Conservation (phyloP, 2,888 invertebrate species). For the Xylota segnis region DNA sequence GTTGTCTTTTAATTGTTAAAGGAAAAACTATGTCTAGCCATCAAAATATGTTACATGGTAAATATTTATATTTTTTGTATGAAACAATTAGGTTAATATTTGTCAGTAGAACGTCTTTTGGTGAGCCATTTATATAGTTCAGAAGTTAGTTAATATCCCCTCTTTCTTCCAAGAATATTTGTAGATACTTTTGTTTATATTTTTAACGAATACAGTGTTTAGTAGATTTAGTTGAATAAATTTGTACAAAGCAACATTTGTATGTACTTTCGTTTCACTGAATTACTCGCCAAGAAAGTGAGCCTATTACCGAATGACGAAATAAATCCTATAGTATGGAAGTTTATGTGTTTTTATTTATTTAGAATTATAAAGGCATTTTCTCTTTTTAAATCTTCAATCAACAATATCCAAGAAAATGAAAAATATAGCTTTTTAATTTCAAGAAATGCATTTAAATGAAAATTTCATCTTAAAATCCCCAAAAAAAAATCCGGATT, state of each 20-base stretch:
- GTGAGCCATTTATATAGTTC: background rate
- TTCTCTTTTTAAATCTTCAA: background rate
- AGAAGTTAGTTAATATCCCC: background rate
- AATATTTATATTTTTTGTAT: constrained; percentile 8
- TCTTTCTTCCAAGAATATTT: no score
- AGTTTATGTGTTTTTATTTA: background rate
- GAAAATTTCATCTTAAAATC: background rate
- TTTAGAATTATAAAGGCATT: background rate
- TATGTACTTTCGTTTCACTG: background rate
- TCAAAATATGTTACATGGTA: constrained; percentile 9
- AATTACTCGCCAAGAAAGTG: background rate
- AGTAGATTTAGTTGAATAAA: constrained; percentile 44
- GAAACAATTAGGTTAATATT: constrained; percentile 22
- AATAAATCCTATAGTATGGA: background rate
- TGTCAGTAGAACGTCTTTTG: constrained; percentile 42
- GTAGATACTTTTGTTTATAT: background rate
- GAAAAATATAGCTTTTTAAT: no score
- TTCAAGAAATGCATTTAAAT: no score
- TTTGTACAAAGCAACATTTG: constrained; percentile 37
- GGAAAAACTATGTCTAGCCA: background rate
- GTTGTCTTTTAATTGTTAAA: background rate
- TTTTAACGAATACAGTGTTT: constrained; percentile 5
- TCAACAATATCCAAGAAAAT: background rate
- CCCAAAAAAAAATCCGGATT: constrained; percentile 3
- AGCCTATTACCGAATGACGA: background rate